phyloP scores from a whole-genome alignment of 1,140 invertebrate genomes.

The Brachionus sp. region DNA sequence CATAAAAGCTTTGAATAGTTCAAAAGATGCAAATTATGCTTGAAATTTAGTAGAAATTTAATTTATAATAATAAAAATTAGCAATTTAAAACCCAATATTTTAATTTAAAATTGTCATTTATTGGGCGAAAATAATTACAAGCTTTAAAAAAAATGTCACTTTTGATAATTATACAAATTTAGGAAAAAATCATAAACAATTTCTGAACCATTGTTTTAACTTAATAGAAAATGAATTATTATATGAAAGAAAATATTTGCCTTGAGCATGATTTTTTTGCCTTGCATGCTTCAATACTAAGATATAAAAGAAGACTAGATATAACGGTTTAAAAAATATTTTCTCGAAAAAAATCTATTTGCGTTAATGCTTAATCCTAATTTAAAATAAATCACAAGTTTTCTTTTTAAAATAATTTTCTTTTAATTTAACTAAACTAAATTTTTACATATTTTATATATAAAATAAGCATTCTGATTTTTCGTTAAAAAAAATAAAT shows the following conservation, averaged over 20 bases:
- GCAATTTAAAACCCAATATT: neutral
- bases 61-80: conserved; percentile 1
- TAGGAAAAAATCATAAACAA: neutral
- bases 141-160: too few species aligned
- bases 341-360: neutral
- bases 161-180: too few species aligned
- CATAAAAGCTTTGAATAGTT: conserved; percentile 11
- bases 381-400: too few species aligned
- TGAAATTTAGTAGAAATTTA: neutral
- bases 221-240: neutral
- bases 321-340: neutral
- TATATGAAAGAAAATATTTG: neutral
- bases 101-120: neutral
- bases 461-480: too few species aligned
- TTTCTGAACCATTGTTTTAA: neutral
- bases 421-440: too few species aligned
- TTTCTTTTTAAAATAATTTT: too few species aligned
- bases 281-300: neutral
- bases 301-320: neutral
- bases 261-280: neutral
- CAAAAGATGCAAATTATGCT: neutral
- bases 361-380: too few species aligned
- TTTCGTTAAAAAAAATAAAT: too few species aligned
- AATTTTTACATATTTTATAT: too few species aligned
- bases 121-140: neutral